Evolutionary conservation across 2,113 vertebrate species (phyloP).

Genomic region (Neolamprologus sp.): DNA sequence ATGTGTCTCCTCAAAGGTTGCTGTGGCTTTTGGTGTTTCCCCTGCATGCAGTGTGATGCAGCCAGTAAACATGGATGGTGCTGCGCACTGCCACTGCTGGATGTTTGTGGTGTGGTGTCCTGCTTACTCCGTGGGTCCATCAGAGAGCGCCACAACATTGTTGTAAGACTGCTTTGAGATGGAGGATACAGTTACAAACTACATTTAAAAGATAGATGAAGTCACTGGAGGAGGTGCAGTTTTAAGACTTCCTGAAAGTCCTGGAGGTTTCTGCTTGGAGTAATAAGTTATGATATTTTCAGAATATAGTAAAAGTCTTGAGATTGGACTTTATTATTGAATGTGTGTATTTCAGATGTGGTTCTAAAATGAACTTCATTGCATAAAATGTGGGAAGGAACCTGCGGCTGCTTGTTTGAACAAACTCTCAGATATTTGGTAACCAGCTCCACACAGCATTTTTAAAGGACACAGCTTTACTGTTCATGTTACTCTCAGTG

Average conservation of each 20-base stretch:
- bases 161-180: not conserved
- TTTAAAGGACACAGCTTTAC: not conserved
- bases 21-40: not conserved
- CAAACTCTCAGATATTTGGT: not conserved
- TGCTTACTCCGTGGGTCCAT: not conserved
- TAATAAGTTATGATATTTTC: not conserved
- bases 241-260: not conserved
- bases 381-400: not conserved
- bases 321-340: not conserved
- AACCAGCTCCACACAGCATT: not conserved
- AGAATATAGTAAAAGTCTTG: not conserved
- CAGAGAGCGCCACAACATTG: not conserved
- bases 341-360: not conserved
- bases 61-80: not conserved
- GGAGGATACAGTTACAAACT: accelerated
- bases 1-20: not conserved
- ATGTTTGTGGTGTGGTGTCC: not conserved
- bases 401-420: not conserved
- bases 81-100: not conserved
- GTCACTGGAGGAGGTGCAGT: not conserved
- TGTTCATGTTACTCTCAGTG: not conserved
- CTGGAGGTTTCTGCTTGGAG: not conserved
- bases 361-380: not conserved
- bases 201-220: not conserved
- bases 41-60: not conserved